phyloP scores from a whole-genome alignment of 37 sponge, comb jelly and placozoan genomes.

The Ephydatia muelleri region DNA sequence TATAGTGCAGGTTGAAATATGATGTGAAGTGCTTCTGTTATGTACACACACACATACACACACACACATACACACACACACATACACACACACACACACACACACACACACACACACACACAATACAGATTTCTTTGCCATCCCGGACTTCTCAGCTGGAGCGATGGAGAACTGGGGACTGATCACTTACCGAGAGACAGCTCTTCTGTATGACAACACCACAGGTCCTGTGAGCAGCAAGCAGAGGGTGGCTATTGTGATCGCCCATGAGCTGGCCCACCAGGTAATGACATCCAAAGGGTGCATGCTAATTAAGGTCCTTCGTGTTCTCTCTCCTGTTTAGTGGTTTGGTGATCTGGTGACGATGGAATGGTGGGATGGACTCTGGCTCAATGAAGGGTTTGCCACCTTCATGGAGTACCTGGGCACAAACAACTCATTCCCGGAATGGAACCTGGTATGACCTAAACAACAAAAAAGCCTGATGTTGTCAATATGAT shows the following conservation, averaged over 20 bases:
- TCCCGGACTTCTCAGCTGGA: conserved; percentile 95
- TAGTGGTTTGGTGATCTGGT: conserved; percentile 99
- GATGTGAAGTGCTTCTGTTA: background rate
- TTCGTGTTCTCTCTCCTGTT: background rate
- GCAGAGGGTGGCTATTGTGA: conserved; percentile 85
- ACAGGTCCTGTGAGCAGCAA: conserved; percentile 59
- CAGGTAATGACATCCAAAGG: conserved; percentile 25
- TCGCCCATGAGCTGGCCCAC: conserved; percentile 97
- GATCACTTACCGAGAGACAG: conserved; percentile 93
- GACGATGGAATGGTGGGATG: conserved; percentile 99
- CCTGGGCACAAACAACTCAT: conserved; percentile 71
- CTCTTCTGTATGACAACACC: conserved; percentile 57
- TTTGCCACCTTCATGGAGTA: conserved; percentile 94
- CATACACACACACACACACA: too few relatives aligned
- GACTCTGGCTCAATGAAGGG: conserved; percentile 98
- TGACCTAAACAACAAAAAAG: background rate
- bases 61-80: too few relatives aligned
- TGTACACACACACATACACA: too few relatives aligned
- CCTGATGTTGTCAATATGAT: background rate
- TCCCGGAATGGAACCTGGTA: conserved; percentile 78
- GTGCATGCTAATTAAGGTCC: too few relatives aligned
- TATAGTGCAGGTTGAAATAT: background rate
- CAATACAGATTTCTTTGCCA: conserved; percentile 90
- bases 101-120: too few relatives aligned
- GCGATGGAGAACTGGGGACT: conserved; percentile 99